Conservation (phyloP, 2,113 vertebrate species). For the Cricetomys ansorgei region DNA sequence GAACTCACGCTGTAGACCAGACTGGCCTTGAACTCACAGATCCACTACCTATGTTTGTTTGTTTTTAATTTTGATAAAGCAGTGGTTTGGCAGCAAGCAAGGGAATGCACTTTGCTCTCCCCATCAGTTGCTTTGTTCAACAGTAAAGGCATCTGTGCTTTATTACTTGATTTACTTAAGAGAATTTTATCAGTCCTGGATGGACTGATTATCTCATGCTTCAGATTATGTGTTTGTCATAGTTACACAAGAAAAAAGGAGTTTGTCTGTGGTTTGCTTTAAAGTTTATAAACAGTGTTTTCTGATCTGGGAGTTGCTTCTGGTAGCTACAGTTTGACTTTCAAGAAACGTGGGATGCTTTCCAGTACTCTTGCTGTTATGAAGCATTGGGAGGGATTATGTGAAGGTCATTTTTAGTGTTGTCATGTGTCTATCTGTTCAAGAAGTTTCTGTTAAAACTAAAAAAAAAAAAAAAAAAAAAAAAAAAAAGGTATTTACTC, state of each 20-base stretch:
- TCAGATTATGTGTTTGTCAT: slow-evolving; percentile 44
- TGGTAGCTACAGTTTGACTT: slow-evolving; percentile 1
- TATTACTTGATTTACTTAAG: background rate
- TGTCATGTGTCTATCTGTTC: background rate
- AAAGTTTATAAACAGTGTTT: slow-evolving; percentile 45
- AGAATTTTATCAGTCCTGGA: slow-evolving; percentile 9
- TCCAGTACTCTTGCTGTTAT: slow-evolving; percentile 21
- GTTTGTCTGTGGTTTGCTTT: slow-evolving; percentile 52
- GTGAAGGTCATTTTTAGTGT: slow-evolving; percentile 31
- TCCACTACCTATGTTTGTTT: too few relatives aligned
- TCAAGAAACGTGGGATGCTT: background rate
- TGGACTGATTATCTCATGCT: slow-evolving; percentile 41
- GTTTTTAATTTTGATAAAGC: background rate
- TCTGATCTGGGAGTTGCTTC: background rate
- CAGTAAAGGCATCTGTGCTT: slow-evolving; percentile 53
- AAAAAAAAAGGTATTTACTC: slow-evolving; percentile 5
- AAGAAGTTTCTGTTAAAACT: slow-evolving; percentile 25
- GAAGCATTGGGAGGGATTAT: background rate
- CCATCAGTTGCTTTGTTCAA: background rate
- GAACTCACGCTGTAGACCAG: too few relatives aligned
- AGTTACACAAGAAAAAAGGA: slow-evolving; percentile 38
- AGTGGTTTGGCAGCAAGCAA: slow-evolving; percentile 3
- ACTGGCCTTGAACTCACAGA: too few relatives aligned
- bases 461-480: background rate
- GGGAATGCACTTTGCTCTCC: slow-evolving; percentile 24